These are phyloP conservation scores for Goniozus legneri DNA, from an alignment of 1,140 invertebrate genomes.

Conservation along the genomic window DNA sequence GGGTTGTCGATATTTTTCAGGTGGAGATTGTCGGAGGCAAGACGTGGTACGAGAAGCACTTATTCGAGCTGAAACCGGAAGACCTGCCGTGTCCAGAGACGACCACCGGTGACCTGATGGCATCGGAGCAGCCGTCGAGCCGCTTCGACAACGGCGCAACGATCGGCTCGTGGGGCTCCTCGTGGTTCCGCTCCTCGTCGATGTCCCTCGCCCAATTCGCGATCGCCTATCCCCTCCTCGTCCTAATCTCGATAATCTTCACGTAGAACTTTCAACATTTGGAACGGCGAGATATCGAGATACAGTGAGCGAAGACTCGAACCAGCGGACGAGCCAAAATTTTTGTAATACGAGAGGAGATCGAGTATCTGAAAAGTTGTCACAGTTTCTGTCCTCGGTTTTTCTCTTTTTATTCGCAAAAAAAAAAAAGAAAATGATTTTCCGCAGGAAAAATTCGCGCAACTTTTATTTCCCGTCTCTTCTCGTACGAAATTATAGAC, in stretches of 20 bases:
- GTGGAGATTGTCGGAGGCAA: constrained; percentile 36
- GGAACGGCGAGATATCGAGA: too few relatives aligned
- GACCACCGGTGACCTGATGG: constrained; percentile 46
- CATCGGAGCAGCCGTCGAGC: constrained; percentile 48
- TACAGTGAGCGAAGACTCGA: too few relatives aligned
- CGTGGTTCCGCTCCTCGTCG: constrained; percentile 32
- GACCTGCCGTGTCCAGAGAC: constrained; percentile 64
- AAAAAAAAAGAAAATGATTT: too few relatives aligned
- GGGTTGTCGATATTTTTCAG: constrained; percentile 22
- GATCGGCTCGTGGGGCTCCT: constrained; percentile 33
- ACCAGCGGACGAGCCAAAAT: too few relatives aligned
- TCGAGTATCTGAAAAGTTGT: too few relatives aligned
- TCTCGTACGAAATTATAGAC: too few relatives aligned
- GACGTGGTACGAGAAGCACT: constrained; percentile 38
- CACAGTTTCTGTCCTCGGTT: too few relatives aligned
- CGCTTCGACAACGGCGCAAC: constrained; percentile 40
- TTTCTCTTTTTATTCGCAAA: too few relatives aligned
- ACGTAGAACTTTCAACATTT: too few relatives aligned
- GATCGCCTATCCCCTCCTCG: constrained; percentile 23
- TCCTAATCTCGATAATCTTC: constrained; percentile 25
- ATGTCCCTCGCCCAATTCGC: constrained; percentile 28
- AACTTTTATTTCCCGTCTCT: too few relatives aligned
- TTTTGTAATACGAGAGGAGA: too few relatives aligned
- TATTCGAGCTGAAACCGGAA: constrained; percentile 63
- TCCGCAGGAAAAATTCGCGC: too few relatives aligned